Evolutionary conservation across 2,888 invertebrate species (phyloP), one percentile per base, ranked within the genome.

Genomic region (Lasioglossum villosulum): DNA sequence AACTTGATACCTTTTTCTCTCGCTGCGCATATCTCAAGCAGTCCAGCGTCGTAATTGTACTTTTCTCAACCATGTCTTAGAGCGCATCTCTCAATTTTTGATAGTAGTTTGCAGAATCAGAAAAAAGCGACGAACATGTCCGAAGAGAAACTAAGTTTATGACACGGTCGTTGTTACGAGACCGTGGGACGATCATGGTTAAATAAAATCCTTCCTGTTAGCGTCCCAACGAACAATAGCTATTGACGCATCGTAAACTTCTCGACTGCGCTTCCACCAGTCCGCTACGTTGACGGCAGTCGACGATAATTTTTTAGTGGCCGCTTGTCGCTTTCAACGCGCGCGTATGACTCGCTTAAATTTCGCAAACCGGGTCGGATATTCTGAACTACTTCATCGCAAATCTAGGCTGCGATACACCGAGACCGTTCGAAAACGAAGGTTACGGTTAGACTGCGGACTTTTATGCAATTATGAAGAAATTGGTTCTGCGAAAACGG

Each of bases 191-290:
- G 30, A 63, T 19, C 30, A 30, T 5, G 30, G 30, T 19, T 63
- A 30, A 63, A 63, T 63, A 63, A 63, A 63, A 63, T 30, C 63
- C 63, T 63, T 30, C 30, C 63, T 63, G 63, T 63, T 19, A 19
- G 63, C 30, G 30, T 30, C 6, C 30, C 63, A 19, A 19, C 63
- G 63, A 63, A 63, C 63, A 63, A 63, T 63, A 16, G 30, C 63
- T 14, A 63, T 63, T 30, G 30, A 30, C 63, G 63, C 63, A 63
- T 63, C 19, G 30, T 63, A 63, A 63, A 30, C 16, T 63, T 19
- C 63, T 30, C 63, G 8, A 30, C 27, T 30, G 63, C 63, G 30
- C 63, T 30, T 63, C 30, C 19, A 63, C 63, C 63, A 63, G 63
- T 63, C 63, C 30, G 14, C 27, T 30, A 5, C 63, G 63, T 16